A percentile compares a stretch with the other conserved stretches of the same genome.
Evolutionary conservation across 2,113 vertebrate species (phyloP).

Genomic region (Cichladusa arquata): DNA sequence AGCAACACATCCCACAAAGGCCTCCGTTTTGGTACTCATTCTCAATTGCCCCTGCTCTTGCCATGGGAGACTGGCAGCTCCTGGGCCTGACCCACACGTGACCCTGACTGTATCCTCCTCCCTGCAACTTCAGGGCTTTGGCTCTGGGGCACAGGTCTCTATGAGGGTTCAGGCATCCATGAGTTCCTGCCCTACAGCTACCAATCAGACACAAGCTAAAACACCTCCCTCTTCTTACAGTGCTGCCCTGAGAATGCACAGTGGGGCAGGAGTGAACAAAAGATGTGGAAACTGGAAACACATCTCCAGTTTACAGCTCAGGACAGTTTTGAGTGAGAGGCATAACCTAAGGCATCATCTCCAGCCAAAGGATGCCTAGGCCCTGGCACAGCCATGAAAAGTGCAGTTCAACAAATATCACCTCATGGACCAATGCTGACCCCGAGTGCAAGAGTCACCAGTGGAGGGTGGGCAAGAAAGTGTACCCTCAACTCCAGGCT

Average conservation of each 20-base stretch:
- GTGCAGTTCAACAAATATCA: not conserved
- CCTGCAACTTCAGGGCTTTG: not conserved
- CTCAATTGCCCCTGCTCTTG: not conserved
- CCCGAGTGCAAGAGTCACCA: not conserved
- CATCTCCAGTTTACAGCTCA: not conserved
- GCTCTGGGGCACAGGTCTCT: not conserved
- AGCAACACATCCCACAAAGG: fast-evolving
- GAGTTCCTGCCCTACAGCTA: not conserved
- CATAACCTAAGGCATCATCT: not conserved
- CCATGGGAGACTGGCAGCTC: not conserved
- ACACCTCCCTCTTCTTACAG: not conserved
- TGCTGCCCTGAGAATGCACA: not conserved
- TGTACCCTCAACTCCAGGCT: not conserved
- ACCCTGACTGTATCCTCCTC: not conserved
- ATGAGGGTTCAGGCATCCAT: not conserved
- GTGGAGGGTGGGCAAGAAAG: not conserved
- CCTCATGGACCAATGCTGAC: not conserved
- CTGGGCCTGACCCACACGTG: not conserved
- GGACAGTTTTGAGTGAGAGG: not conserved
- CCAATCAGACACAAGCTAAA: not conserved
- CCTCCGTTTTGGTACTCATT: not conserved
- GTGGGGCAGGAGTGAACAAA: not conserved
- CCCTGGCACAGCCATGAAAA: not conserved
- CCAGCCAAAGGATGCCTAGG: not conserved
- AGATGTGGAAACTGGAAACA: not conserved